Percentiles rank a stretch among this genome's conserved stretches.
These are phyloP conservation scores for Sebastes glaucus DNA, from an alignment of 2,797 vertebrate species.

Conservation along the genomic window DNA sequence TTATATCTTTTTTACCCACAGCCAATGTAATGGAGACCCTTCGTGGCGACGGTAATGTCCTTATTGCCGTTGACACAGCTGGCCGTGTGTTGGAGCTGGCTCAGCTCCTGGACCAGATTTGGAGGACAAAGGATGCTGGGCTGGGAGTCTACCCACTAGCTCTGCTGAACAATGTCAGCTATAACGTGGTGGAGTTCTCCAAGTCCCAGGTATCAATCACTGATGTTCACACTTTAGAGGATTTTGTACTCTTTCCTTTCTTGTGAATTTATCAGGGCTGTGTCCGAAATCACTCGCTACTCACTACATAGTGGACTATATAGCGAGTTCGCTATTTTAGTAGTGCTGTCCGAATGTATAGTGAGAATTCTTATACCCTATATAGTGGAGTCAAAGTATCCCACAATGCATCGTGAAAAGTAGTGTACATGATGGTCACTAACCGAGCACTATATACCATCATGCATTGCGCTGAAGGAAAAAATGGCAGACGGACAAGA, in stretches of 20 bases:
- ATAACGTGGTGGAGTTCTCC: constrained; percentile 99
- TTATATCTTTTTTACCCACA: constrained; percentile 44
- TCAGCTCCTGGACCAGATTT: constrained; percentile 98
- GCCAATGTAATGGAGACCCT: constrained; percentile 98
- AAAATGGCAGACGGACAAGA: too few relatives aligned
- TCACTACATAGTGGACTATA: too few relatives aligned
- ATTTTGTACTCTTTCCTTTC: background rate
- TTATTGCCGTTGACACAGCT: constrained; percentile 96
- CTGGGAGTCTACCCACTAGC: constrained; percentile 95
- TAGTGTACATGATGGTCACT: too few relatives aligned
- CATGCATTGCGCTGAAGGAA: too few relatives aligned
- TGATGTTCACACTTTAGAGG: background rate
- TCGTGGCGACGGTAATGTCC: constrained; percentile 94
- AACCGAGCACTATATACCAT: too few relatives aligned
- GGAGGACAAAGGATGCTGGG: constrained; percentile 98
- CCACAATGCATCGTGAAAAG: too few relatives aligned
- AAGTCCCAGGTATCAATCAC: constrained; percentile 92
- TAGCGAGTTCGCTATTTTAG: too few relatives aligned
- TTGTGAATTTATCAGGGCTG: background rate
- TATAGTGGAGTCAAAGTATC: too few relatives aligned
- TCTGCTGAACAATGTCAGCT: constrained; percentile 98
- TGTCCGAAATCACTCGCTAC: too few relatives aligned
- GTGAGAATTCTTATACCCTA: too few relatives aligned
- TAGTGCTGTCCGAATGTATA: too few relatives aligned
- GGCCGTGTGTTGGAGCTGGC: constrained; percentile 97